Conservation (phyloP, 1,140 invertebrate species). For the Papilio helenus region DNA sequence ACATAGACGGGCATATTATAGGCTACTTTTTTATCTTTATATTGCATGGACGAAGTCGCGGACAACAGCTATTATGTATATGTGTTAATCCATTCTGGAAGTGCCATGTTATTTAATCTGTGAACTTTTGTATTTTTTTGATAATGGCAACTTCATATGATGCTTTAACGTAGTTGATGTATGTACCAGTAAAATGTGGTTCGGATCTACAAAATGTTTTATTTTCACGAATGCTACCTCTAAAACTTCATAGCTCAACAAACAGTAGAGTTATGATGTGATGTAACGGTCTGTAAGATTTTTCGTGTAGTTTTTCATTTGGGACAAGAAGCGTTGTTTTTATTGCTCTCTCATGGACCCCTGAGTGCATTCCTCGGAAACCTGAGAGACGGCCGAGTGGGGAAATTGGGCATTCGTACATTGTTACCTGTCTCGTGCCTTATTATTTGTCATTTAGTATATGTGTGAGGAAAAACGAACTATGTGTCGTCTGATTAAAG, state of each 20-base stretch:
- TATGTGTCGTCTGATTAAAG: conserved; percentile 18
- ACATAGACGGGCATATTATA: no score
- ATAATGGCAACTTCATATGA: no score
- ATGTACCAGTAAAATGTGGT: no score
- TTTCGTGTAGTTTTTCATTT: conserved; percentile 48
- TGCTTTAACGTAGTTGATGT: no score
- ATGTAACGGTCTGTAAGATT: conserved; percentile 48
- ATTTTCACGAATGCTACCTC: conserved; percentile 38
- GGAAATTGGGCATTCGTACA: conserved; percentile 38
- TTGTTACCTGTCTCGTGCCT: conserved; percentile 37
- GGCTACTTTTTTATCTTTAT: no score
- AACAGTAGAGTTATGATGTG: conserved; percentile 47
- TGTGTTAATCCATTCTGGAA: no score
- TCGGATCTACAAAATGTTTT: background rate
- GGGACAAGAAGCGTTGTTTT: conserved; percentile 38
- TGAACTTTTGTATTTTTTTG: no score
- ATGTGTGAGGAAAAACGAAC: conserved; percentile 1
- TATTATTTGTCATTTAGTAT: conserved; percentile 39
- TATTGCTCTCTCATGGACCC: conserved; percentile 23
- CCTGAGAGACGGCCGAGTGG: conserved; percentile 34
- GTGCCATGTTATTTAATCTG: no score
- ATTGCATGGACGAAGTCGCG: no score
- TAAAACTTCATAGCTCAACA: conserved; percentile 19
- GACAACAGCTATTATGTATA: no score
- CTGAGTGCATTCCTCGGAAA: conserved; percentile 36